Percentiles rank a stretch among this genome's conserved stretches.
Conservation (phyloP, 2,888 invertebrate genomes). For the Ditylenchus weischeri region DNA sequence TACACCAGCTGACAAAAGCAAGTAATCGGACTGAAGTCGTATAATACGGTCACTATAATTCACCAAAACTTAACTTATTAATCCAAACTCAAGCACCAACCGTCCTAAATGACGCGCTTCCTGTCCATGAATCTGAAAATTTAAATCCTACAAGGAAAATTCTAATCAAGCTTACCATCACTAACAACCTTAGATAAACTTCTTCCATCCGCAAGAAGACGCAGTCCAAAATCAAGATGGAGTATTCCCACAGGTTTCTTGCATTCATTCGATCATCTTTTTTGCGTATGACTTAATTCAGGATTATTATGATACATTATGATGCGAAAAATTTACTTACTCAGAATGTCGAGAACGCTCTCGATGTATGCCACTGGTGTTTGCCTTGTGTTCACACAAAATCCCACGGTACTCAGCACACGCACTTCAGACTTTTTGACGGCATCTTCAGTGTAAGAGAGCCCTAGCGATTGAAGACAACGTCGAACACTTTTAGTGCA, state of each 20-base stretch:
- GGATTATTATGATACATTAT: neutral
- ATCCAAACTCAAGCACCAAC: neutral
- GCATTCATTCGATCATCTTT: constrained; percentile 17
- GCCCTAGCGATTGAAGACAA: constrained; percentile 58
- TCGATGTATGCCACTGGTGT: constrained; percentile 31
- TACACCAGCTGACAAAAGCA: constrained; percentile 27
- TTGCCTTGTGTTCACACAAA: constrained; percentile 12
- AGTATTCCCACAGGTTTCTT: constrained; percentile 32
- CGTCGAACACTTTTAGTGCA: constrained; percentile 52
- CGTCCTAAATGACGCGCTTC: neutral
- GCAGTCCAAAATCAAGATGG: constrained; percentile 31
- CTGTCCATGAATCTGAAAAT: neutral
- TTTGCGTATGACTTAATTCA: constrained; percentile 2
- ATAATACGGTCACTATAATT: constrained; percentile 31
- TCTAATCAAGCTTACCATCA: neutral
- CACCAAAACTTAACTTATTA: neutral
- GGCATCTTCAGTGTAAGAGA: constrained; percentile 59
- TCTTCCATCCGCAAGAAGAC: constrained; percentile 28
- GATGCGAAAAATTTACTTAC: constrained; percentile 12
- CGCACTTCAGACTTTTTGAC: constrained; percentile 61
- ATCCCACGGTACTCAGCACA: constrained; percentile 39
- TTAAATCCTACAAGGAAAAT: neutral
- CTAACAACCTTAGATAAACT: constrained; percentile 26
- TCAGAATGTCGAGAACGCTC: constrained; percentile 22
- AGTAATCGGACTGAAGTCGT: constrained; percentile 31